Evolutionary conservation across 2,113 vertebrate species (phyloP).

Genomic region (Ailuropoda melanoleuca): DNA sequence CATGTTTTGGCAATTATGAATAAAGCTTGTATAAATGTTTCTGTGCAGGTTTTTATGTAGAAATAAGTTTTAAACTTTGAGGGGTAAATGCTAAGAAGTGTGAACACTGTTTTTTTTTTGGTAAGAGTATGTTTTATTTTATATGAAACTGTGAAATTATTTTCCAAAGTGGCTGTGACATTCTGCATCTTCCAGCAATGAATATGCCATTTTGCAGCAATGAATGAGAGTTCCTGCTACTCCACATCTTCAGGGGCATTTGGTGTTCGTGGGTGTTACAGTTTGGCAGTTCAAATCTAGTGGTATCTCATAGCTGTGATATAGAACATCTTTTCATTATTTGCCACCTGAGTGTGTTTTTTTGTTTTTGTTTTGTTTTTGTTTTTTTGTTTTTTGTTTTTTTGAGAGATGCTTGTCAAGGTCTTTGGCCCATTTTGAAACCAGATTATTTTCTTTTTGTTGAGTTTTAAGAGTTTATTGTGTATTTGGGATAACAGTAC

Average conservation of each 20-base stretch:
- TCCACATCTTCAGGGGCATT: not conserved
- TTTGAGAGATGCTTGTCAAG: not conserved
- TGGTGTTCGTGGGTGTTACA: not conserved
- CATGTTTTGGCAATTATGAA: not conserved
- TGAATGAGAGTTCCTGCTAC: not conserved
- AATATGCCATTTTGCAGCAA: not conserved
- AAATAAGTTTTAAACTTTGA: not conserved
- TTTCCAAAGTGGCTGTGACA: not conserved
- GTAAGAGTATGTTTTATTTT: not conserved
- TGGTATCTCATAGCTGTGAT: not conserved
- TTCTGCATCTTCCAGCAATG: not conserved
- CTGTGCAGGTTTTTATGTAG: not conserved
- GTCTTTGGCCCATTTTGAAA: not conserved
- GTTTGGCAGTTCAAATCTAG: not conserved
- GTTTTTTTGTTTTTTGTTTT: not conserved
- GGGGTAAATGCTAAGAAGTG: not conserved
- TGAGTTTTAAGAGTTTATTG: not conserved
- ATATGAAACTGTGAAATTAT: not conserved
- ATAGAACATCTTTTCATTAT: not conserved
- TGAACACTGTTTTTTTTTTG: not conserved
- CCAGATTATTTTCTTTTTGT: not conserved
- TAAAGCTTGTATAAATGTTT: not conserved
- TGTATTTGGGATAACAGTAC: not conserved
- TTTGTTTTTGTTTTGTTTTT: not conserved
- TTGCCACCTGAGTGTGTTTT: not conserved